These are phyloP conservation scores for Nebria salina DNA, from an alignment of 2,888 invertebrate species.

Conservation along the genomic window DNA sequence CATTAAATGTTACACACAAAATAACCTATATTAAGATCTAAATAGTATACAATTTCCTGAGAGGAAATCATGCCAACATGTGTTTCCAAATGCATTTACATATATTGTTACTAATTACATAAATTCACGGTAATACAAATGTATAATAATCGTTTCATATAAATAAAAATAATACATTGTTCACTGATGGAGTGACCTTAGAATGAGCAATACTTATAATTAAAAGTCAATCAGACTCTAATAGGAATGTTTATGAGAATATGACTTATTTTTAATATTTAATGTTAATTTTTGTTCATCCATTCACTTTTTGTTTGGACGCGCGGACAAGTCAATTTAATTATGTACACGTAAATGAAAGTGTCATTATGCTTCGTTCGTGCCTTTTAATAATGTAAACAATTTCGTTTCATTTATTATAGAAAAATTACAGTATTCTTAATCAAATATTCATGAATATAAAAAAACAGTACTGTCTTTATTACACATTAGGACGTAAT, in stretches of 20 bases:
- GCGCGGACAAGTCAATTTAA: not conserved
- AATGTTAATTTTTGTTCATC: constrained; percentile 23
- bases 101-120: not conserved
- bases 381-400: too few relatives aligned
- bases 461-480: too few relatives aligned
- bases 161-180: not conserved
- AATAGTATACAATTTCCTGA: not conserved
- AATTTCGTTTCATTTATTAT: constrained; percentile 54
- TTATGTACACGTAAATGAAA: not conserved
- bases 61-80: not conserved
- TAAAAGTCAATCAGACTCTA: constrained; percentile 31
- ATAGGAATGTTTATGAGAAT: constrained; percentile 32
- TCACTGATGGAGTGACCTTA: constrained; percentile 7
- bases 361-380: not conserved
- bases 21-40: not conserved
- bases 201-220: constrained; percentile 22
- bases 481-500: too few relatives aligned
- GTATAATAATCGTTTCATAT: too few relatives aligned
- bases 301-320: not conserved
- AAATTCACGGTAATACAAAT: not conserved
- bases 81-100: not conserved
- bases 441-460: not conserved
- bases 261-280: constrained; percentile 5
- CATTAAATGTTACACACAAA: not conserved
- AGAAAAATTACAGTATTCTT: not conserved